Evolutionary conservation across 2,888 invertebrate genomes (phyloP).

Genomic region (Reticulitermes lucifugus): DNA sequence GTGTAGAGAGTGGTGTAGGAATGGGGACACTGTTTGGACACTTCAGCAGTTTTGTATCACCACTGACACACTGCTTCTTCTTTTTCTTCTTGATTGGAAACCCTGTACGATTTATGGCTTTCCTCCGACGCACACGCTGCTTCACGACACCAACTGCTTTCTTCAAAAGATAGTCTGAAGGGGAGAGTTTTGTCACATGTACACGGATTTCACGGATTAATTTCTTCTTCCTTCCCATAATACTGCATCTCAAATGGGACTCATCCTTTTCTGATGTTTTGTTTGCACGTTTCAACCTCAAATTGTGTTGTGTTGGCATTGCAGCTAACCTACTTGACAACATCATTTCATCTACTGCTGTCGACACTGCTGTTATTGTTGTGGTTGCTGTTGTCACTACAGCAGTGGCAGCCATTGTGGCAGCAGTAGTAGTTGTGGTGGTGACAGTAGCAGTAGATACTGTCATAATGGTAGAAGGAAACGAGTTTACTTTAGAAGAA

Average conservation of each 20-base stretch:
- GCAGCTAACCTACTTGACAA: slow-evolving; percentile 31
- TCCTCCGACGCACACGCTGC: slow-evolving; percentile 72
- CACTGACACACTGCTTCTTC: slow-evolving; percentile 71
- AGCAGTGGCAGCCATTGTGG: neutral
- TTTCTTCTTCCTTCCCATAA: slow-evolving; percentile 57
- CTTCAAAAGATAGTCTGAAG: slow-evolving; percentile 54
- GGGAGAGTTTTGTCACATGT: slow-evolving; percentile 58
- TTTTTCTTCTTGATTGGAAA: slow-evolving; percentile 88
- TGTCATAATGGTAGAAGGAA: neutral
- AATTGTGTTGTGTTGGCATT: slow-evolving; percentile 44
- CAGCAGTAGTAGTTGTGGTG: slow-evolving; percentile 13
- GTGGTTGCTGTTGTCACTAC: slow-evolving; percentile 19
- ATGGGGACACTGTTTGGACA: neutral
- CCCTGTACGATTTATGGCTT: slow-evolving; percentile 87
- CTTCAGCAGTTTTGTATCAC: neutral
- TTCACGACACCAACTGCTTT: slow-evolving; percentile 60
- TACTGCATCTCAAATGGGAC: neutral
- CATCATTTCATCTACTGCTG: slow-evolving; percentile 14
- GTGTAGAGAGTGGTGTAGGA: slow-evolving; percentile 17
- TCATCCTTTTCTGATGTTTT: slow-evolving; percentile 37
- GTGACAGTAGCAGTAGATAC: slow-evolving; percentile 19
- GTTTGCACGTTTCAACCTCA: slow-evolving; percentile 49
- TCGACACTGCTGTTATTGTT: neutral
- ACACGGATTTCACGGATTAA: slow-evolving; percentile 58
- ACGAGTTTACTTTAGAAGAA: slow-evolving; percentile 10